Percentiles rank a stretch among this genome's conserved stretches.
These are phyloP conservation scores for Shargacucullia verbasci DNA, from an alignment of 2,888 invertebrate species.

Conservation along the genomic window DNA sequence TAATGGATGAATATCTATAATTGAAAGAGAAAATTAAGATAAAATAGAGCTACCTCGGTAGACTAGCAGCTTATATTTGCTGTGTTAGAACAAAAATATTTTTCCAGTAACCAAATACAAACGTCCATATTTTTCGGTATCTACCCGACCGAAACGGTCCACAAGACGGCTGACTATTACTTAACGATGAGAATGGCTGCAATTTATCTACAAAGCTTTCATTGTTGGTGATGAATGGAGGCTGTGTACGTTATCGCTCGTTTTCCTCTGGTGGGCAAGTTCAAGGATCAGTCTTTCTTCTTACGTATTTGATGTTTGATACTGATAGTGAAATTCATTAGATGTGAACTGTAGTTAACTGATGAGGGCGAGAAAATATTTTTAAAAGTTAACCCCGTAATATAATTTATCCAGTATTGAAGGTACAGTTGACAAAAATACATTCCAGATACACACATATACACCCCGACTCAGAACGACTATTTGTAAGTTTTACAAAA, in stretches of 20 bases:
- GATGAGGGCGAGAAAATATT: too few relatives aligned
- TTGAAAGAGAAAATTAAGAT: too few relatives aligned
- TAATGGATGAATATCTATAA: too few relatives aligned
- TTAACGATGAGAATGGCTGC: slow-evolving; percentile 52
- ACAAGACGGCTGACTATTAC: slow-evolving; percentile 42
- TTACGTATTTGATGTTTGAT: slow-evolving; percentile 24
- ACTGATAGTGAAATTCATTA: slow-evolving; percentile 14
- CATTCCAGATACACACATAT: too few relatives aligned
- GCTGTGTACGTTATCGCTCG: slow-evolving; percentile 37
- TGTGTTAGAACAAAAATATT: too few relatives aligned
- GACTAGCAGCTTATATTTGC: too few relatives aligned
- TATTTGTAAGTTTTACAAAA: too few relatives aligned
- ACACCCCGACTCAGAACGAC: too few relatives aligned
- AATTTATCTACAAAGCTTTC: slow-evolving; percentile 53
- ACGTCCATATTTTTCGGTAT: slow-evolving; percentile 30
- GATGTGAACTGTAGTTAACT: neutral
- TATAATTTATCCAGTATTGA: too few relatives aligned
- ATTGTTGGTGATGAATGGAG: slow-evolving; percentile 55
- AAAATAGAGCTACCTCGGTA: too few relatives aligned
- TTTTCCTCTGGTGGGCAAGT: slow-evolving; percentile 24
- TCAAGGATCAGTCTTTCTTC: slow-evolving; percentile 25
- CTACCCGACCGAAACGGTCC: slow-evolving; percentile 23
- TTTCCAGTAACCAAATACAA: slow-evolving; percentile 36
- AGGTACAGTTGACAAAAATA: too few relatives aligned
- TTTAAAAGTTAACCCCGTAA: too few relatives aligned